These are phyloP conservation scores for Dipodomys spectabilis DNA, from an alignment of 2,113 vertebrate species.

Conservation along the genomic window DNA sequence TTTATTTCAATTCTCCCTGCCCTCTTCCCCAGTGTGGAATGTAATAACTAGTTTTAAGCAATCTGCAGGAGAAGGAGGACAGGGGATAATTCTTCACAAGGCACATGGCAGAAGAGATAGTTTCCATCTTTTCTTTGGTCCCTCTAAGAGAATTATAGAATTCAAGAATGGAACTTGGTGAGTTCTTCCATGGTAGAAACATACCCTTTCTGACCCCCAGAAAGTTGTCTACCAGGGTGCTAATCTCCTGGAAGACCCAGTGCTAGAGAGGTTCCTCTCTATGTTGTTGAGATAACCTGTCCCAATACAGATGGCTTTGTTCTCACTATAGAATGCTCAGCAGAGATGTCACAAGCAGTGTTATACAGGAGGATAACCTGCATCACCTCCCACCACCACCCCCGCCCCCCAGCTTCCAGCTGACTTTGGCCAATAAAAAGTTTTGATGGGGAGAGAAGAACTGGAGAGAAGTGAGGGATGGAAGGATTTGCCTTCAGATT, in stretches of 20 bases:
- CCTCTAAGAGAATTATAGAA: not conserved
- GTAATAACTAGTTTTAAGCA: not conserved
- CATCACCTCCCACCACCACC: not conserved
- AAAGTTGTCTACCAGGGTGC: not conserved
- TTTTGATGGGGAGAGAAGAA: not conserved
- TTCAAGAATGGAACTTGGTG: not conserved
- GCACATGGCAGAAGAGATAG: not conserved
- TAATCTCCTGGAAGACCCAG: not conserved
- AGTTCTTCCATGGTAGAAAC: not conserved
- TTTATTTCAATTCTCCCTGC: slow-evolving; percentile 29
- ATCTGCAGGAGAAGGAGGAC: not conserved
- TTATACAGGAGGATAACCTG: not conserved
- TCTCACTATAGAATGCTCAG: not conserved
- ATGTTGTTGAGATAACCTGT: not conserved
- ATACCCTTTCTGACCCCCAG: not conserved
- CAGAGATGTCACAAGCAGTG: not conserved
- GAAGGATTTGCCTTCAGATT: not conserved
- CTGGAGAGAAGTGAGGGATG: not conserved
- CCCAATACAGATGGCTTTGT: not conserved
- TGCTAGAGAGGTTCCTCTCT: not conserved
- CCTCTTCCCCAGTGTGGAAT: not conserved
- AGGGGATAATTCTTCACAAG: slow-evolving; percentile 36
- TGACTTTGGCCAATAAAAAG: not conserved
- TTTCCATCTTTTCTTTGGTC: too few relatives aligned
- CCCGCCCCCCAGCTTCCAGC: not conserved